Evolutionary conservation across 2,888 invertebrate genomes (phyloP).

Genomic region (Meiosimyza decipiens): DNA sequence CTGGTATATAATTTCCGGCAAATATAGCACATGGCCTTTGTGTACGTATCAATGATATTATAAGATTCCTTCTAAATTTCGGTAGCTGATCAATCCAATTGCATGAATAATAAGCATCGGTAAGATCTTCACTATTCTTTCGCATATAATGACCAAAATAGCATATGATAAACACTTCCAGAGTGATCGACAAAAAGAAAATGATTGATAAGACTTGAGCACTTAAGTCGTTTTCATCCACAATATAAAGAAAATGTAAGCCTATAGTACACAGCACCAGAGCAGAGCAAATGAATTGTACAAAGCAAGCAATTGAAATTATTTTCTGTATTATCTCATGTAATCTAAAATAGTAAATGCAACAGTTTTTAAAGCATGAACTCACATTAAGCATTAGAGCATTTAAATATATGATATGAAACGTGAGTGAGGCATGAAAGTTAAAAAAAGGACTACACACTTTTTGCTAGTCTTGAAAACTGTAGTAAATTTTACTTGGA

Average conservation of each 20-base stretch:
- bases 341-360: constrained; percentile 60
- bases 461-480: too few relatives aligned
- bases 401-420: not conserved
- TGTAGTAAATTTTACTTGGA: too few relatives aligned
- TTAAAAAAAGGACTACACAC: not conserved
- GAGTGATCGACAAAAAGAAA: constrained; percentile 68
- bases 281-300: constrained; percentile 69
- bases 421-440: not conserved
- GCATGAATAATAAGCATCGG: constrained; percentile 69
- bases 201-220: constrained; percentile 56
- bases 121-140: constrained; percentile 68
- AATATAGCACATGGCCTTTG: constrained; percentile 68
- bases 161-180: constrained; percentile 70
- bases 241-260: constrained; percentile 67
- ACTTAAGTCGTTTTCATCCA: constrained; percentile 54
- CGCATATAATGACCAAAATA: constrained; percentile 71
- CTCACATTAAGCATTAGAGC: constrained; percentile 35
- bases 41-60: constrained; percentile 69
- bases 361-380: too few relatives aligned
- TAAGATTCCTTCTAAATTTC: constrained; percentile 65
- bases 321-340: constrained; percentile 68
- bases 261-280: constrained; percentile 63
- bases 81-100: constrained; percentile 70
- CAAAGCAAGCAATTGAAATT: constrained; percentile 69
- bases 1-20: constrained; percentile 70